Percentiles rank a stretch among this genome's conserved stretches.
phyloP scores from a whole-genome alignment of 2,888 invertebrate genomes.

The Elysia crispata region DNA sequence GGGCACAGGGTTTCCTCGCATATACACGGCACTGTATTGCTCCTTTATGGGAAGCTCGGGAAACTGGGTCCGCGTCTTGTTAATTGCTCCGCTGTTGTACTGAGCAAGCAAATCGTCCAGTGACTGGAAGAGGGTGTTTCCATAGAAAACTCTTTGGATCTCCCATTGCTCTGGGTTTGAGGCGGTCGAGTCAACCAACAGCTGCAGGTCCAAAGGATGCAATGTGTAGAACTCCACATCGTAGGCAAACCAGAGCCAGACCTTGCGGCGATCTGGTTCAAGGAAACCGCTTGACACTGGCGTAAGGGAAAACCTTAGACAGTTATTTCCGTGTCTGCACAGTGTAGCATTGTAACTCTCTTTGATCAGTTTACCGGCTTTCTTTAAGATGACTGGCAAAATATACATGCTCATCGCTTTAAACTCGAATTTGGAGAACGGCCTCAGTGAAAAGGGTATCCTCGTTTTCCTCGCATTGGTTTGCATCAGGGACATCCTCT shows the following conservation, averaged over 20 bases:
- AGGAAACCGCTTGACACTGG: conserved; percentile 67
- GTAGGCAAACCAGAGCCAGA: conserved; percentile 71
- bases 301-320: conserved; percentile 66
- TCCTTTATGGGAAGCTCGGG: conserved; percentile 54
- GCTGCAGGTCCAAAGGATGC: conserved; percentile 70
- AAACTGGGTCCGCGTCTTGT: conserved; percentile 61
- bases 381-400: conserved; percentile 54
- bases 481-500: conserved; percentile 55
- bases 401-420: conserved; percentile 60
- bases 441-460: conserved; percentile 65
- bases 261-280: conserved; percentile 61
- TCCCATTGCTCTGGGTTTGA: conserved; percentile 62
- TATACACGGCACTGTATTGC: conserved; percentile 61
- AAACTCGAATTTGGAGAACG: conserved; percentile 69
- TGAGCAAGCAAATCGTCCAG: conserved; percentile 58
- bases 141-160: conserved; percentile 68
- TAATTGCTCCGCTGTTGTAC: conserved; percentile 59
- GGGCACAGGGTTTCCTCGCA: conserved; percentile 58
- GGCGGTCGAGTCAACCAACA: conserved; percentile 66
- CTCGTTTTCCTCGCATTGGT: conserved; percentile 59
- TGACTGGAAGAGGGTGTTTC: conserved; percentile 61
- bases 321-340: conserved; percentile 60
- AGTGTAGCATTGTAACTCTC: conserved; percentile 68
- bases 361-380: conserved; percentile 58
- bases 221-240: conserved; percentile 67